These are phyloP conservation scores for Sarcoramphus papa DNA, from an alignment of 2,797 vertebrate genomes.

Conservation along the genomic window DNA sequence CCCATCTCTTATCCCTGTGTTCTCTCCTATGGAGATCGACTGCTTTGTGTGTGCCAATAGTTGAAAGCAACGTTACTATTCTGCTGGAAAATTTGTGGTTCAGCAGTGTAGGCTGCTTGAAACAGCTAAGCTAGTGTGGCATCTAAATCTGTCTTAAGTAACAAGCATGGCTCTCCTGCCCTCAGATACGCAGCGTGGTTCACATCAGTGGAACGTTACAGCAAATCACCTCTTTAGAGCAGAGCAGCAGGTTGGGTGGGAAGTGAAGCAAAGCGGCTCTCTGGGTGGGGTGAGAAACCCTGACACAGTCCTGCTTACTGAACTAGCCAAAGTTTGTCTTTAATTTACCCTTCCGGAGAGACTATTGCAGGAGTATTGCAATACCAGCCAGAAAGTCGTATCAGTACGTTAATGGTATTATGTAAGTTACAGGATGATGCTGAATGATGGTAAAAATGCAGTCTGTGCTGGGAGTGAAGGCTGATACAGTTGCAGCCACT, in stretches of 20 bases:
- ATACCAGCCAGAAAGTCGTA: background rate
- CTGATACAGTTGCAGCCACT: background rate
- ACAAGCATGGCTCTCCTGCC: background rate
- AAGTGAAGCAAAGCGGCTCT: rapidly evolving
- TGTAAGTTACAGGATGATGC: background rate
- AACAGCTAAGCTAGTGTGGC: background rate
- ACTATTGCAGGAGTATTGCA: background rate
- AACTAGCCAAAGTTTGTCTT: background rate
- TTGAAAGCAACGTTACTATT: background rate
- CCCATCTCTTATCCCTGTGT: background rate
- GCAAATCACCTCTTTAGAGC: rapidly evolving
- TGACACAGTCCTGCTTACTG: background rate
- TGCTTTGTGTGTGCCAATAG: background rate
- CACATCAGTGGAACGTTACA: background rate
- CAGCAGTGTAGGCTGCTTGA: background rate
- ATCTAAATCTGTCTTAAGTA: background rate
- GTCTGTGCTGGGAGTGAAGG: background rate
- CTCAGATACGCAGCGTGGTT: rapidly evolving
- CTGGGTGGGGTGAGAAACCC: background rate
- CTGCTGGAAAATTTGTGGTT: background rate
- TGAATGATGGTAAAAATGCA: background rate
- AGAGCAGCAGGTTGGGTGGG: background rate
- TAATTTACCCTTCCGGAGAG: background rate
- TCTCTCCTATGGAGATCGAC: background rate
- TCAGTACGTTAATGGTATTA: background rate